Conservation (phyloP, 2,888 invertebrate species). For the Volucella bombylans region DNA sequence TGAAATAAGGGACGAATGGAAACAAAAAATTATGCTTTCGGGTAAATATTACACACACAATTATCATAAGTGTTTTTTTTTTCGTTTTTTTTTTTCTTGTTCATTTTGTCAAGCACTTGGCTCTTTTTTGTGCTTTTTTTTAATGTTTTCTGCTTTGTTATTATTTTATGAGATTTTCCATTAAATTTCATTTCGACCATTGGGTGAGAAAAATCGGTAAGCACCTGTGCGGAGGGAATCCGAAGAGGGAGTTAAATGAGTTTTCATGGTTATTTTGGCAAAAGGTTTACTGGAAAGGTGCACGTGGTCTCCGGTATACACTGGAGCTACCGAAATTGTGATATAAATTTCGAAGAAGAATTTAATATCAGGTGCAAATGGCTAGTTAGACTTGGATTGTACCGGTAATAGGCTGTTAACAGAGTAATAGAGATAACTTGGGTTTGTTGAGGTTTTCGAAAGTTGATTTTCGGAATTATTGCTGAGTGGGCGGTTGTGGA, state of each 20-base stretch:
- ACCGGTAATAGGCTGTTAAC: slow-evolving; percentile 36
- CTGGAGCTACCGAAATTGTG: slow-evolving; percentile 19
- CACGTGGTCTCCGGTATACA: no score
- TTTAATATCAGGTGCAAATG: slow-evolving; percentile 50
- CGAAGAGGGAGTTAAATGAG: slow-evolving; percentile 26
- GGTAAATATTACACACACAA: slow-evolving; percentile 73
- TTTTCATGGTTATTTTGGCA: slow-evolving; percentile 48
- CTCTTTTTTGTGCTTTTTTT: slow-evolving; percentile 40
- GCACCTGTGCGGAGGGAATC: not conserved
- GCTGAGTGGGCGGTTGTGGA: no score
- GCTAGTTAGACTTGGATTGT: slow-evolving; percentile 29
- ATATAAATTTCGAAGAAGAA: slow-evolving; percentile 41
- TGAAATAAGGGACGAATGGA: slow-evolving; percentile 56
- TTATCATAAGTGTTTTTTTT: slow-evolving; percentile 74
- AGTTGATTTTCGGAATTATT: not conserved
- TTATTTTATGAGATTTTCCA: slow-evolving; percentile 75
- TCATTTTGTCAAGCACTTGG: not conserved
- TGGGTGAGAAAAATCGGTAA: slow-evolving; percentile 15
- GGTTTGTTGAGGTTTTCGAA: not conserved
- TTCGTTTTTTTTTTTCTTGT: slow-evolving; percentile 19
- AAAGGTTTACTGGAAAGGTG: slow-evolving; percentile 37
- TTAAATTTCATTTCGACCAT: slow-evolving; percentile 74
- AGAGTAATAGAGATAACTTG: not conserved
- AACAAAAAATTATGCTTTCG: slow-evolving; percentile 67
- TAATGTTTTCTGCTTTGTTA: slow-evolving; percentile 14